Percentiles rank a stretch among this genome's conserved stretches.
These are phyloP conservation scores for Pseudobourletiella spinata DNA, from an alignment of 1,140 invertebrate species.

Conservation along the genomic window DNA sequence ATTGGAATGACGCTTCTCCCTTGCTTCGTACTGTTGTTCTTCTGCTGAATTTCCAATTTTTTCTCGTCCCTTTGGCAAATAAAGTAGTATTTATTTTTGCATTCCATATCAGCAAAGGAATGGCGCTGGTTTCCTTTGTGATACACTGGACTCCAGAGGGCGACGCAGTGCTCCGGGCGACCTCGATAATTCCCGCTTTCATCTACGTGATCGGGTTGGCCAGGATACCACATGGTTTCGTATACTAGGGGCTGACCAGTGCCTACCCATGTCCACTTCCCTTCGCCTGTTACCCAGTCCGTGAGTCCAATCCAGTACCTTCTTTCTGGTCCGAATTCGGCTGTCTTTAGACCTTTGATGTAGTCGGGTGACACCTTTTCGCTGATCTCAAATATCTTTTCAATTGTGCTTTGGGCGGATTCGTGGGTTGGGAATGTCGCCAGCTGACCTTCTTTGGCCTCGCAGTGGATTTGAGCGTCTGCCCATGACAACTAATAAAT, in stretches of 20 bases:
- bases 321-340: neutral
- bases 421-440: too few relatives aligned
- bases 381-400: too few relatives aligned
- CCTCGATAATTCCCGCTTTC: neutral
- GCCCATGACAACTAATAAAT: too few relatives aligned
- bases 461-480: too few relatives aligned
- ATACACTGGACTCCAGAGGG: neutral
- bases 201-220: neutral
- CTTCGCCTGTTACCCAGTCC: neutral
- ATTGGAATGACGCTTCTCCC: too few relatives aligned
- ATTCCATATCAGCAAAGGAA: neutral
- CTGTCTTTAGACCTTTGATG: neutral
- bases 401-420: too few relatives aligned
- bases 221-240: neutral
- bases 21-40: too few relatives aligned
- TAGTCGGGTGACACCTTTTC: too few relatives aligned
- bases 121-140: neutral
- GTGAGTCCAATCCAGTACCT: neutral
- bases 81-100: neutral
- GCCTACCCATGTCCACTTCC: neutral
- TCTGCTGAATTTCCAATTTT: too few relatives aligned
- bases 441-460: too few relatives aligned
- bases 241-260: neutral
- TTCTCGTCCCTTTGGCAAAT: neutral
- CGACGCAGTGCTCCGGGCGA: neutral